These are phyloP conservation scores for Planiliza haematocheilus DNA, from an alignment of 2,113 vertebrate genomes.

Conservation along the genomic window DNA sequence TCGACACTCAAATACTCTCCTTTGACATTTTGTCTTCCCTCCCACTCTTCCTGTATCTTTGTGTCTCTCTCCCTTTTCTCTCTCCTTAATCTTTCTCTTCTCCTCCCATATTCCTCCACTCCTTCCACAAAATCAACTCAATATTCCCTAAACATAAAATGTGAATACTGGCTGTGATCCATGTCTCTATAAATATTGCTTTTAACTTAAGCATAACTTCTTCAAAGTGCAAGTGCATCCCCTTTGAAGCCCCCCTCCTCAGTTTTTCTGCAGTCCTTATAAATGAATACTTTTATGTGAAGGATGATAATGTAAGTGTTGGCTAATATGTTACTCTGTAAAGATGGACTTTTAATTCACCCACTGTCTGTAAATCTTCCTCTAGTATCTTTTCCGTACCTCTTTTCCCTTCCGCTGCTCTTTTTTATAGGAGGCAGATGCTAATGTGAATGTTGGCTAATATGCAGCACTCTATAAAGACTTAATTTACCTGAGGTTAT, in stretches of 20 bases:
- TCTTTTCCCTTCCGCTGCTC: not conserved
- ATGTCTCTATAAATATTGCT: conserved; percentile 49
- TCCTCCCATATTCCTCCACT: not conserved
- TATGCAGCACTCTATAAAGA: conserved; percentile 57
- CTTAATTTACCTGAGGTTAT: conserved; percentile 66
- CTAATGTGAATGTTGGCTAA: conserved; percentile 69
- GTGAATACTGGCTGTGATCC: conserved; percentile 15
- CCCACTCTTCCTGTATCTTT: not conserved
- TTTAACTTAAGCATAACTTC: conserved; percentile 27
- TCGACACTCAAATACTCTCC: conserved; percentile 12
- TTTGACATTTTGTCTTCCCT: conserved; percentile 4
- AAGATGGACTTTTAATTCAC: conserved; percentile 66
- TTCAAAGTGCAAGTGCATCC: conserved; percentile 20
- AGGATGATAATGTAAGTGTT: conserved; percentile 74
- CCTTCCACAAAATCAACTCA: conserved; percentile 9
- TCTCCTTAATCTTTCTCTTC: not conserved
- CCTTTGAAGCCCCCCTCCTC: conserved; percentile 7
- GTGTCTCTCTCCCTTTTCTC: not conserved
- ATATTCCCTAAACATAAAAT: conserved; percentile 6
- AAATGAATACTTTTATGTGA: conserved; percentile 65
- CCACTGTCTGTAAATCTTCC: conserved; percentile 54
- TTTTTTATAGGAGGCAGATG: conserved; percentile 49
- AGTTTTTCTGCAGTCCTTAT: conserved; percentile 9
- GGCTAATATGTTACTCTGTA: conserved; percentile 73
- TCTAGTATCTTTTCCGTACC: conserved; percentile 30